A percentile compares a stretch with the other conserved stretches of the same genome.
These are phyloP conservation scores for Macrotis lagotis DNA, from an alignment of 2,113 vertebrate species.

Conservation along the genomic window DNA sequence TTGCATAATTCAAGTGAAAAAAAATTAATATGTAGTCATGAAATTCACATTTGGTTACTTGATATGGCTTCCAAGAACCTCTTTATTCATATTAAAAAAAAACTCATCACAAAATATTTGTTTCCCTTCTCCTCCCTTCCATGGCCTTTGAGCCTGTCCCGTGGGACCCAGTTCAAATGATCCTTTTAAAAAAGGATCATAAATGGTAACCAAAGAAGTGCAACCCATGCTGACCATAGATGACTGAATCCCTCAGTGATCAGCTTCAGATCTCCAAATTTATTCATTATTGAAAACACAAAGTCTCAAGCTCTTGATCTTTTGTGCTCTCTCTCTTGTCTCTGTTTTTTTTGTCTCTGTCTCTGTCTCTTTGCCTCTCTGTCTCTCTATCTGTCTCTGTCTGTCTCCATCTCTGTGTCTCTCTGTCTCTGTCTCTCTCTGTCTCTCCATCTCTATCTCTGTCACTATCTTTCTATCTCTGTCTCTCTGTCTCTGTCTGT, in stretches of 20 bases:
- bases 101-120: constrained; percentile 72
- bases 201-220: background rate
- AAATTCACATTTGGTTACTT: constrained; percentile 77
- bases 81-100: constrained; percentile 77
- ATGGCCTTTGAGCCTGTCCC: constrained; percentile 70
- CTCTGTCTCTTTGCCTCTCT: too few relatives aligned
- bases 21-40: constrained; percentile 71
- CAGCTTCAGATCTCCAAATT: background rate
- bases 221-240: background rate
- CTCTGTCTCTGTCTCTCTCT: too few relatives aligned
- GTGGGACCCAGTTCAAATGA: constrained; percentile 60
- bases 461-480: too few relatives aligned
- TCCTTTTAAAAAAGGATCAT: too few relatives aligned
- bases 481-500: too few relatives aligned
- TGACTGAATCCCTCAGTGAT: background rate
- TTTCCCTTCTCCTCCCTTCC: constrained; percentile 72
- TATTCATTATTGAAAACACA: background rate
- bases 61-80: constrained; percentile 77
- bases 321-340: background rate
- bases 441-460: too few relatives aligned
- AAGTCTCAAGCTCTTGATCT: background rate
- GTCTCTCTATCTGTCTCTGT: too few relatives aligned
- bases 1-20: constrained; percentile 72
- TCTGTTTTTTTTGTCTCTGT: too few relatives aligned
- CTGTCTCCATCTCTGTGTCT: too few relatives aligned